Base-by-base conservation (phyloP, 2,797 vertebrate species). In the Sarcoramphus papa region DNA sequence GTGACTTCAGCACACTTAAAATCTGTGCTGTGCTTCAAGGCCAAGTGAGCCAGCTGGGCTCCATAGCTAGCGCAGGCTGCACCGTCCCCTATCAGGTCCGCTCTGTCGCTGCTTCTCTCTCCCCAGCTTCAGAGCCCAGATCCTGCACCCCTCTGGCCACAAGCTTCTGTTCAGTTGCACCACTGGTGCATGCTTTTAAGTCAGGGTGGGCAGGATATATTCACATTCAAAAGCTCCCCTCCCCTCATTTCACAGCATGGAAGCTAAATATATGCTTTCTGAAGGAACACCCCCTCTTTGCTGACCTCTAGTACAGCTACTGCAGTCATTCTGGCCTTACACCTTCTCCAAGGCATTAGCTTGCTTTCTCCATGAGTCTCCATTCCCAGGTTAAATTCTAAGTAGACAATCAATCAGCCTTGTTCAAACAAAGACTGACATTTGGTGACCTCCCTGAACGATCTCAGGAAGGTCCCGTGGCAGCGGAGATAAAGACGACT, bases 61-160 rank as follows among this genome's bases (percentile, higher is more conserved):
- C 48, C 56, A 48, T 1, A 77, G 72, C 51, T 50, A 20, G 65
- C 56, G 68, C 15, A 64, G 56, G n/a, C 64, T 92, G 69, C 33
- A 54, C n/a, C 41, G 54, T 28, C 48, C 35, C 28, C 28, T n/a
- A 1, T 9, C 0, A 0, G 30, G 13, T 37, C 50, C 3, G 3
- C 25, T 45, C 72, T 75, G 23, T 22, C 6, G 0, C 28, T 37
- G 5, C 50, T 18, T 72, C 59, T 31, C 50, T 30, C 23, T 19
- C 23, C 7, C 4, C 19, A 47, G 8, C 10, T n/a, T 47, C 59
- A 76, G 27, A 65, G 35, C 7, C 7, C 27, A 28, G 63, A 35
- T 59, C 10, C 20, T 16, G 13, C 37, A 57, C 9, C 9, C 10
- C n/a, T 88, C 54, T 47, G 59, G 70, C 50, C 6, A 13, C 15